These are phyloP conservation scores for Gryllus bimaculatus DNA, from an alignment of 1,140 invertebrate species.

Conservation along the genomic window DNA sequence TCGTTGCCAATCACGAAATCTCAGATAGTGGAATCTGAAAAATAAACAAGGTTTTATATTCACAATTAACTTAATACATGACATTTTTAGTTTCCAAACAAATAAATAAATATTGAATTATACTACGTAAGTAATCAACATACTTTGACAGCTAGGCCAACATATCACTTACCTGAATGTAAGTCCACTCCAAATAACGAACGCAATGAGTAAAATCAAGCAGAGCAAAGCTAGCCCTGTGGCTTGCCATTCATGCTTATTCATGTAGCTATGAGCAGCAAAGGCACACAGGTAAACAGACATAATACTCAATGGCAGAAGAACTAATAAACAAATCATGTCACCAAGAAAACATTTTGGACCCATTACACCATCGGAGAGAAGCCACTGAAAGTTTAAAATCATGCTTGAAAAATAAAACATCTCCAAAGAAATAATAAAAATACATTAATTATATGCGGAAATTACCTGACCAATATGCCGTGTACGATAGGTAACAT, in stretches of 20 bases:
- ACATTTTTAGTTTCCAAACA: no score
- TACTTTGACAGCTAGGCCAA: no score
- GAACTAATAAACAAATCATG: slow-evolving; percentile 38
- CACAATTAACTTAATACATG: no score
- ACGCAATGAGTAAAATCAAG: slow-evolving; percentile 33
- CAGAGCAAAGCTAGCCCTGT: slow-evolving; percentile 36
- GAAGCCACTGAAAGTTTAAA: slow-evolving; percentile 35
- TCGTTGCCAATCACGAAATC: not conserved
- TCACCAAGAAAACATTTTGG: slow-evolving; percentile 39
- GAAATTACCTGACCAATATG: slow-evolving; percentile 28
- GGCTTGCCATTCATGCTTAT: slow-evolving; percentile 38
- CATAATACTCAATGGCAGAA: slow-evolving; percentile 42
- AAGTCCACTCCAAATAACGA: slow-evolving; percentile 35
- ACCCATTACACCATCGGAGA: slow-evolving; percentile 19
- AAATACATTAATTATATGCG: not conserved
- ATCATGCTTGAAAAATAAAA: not conserved
- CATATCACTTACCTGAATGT: slow-evolving; percentile 30
- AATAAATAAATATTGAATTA: no score
- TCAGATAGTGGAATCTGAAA: not conserved
- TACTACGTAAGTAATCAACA: no score
- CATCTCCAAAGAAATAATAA: not conserved
- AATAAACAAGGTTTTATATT: not conserved
- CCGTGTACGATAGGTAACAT: slow-evolving; percentile 31
- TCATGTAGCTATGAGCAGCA: slow-evolving; percentile 36
- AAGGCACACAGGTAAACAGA: slow-evolving; percentile 43